Evolutionary conservation across 1,140 invertebrate genomes (phyloP), one percentile per base, ranked within the genome.

Genomic region (Orchesella cincta): DNA sequence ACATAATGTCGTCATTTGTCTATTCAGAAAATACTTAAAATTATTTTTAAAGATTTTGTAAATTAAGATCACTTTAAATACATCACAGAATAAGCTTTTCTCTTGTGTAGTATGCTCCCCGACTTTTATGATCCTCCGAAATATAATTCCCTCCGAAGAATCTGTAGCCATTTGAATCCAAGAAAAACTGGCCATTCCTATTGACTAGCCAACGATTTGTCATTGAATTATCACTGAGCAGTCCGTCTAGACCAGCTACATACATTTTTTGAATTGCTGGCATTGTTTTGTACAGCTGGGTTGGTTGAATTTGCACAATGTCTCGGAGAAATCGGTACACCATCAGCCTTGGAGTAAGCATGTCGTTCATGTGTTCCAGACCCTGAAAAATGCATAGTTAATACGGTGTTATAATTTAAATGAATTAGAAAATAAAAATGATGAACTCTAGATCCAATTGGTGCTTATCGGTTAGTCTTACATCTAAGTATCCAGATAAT

Each of bases 191-290:
- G 3, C 54, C 54, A 26, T 57, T 57, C 3, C 12, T 14, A 23
- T 57, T 57, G 54, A 26, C n/a, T n/a, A 57, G 23, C 54, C 54
- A 57, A 12, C 26, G 12, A 23, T 57, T 57, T 5, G 26, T 18
- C n/a, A 57, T 57, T 23, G 26, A 57, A 57, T 57, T 57, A 57
- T 57, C 54, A 57, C 54, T 57, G 5, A 57, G 14, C 3, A 57
- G 54, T 26, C 54, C 54, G 26, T 57, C 54, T 5, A 57, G 3
- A 23, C 54, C 54, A 23, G 54, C 54, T 3, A 57, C 54, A 23
- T 57, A 14, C 3, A 57, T 18, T 23, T 23, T 57, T 57, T 57
- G 12, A 26, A 57, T 5, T 5, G 26, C 26, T 5, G 12, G 12
- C 54, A 57, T 5, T n/a, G 12, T 5, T 16, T 5, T 5, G 12